These are phyloP conservation scores for Tipula vernalis DNA, from an alignment of 2,888 invertebrate genomes.

Conservation along the genomic window DNA sequence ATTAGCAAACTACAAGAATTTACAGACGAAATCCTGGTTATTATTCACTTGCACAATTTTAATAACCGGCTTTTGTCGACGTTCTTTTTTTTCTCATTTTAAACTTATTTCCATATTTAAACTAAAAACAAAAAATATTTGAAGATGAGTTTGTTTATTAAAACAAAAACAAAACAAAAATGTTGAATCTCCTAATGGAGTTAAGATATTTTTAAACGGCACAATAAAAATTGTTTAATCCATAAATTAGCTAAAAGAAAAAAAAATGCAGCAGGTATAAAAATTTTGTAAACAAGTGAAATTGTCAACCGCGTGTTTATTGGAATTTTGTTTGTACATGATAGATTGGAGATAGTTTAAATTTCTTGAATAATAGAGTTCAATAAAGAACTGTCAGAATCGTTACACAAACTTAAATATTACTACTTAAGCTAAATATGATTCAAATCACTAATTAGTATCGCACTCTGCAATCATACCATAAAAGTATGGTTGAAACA, in stretches of 20 bases:
- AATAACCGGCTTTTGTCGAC: background rate
- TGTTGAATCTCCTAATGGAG: background rate
- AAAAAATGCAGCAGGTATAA: background rate
- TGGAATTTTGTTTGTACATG: too few relatives aligned
- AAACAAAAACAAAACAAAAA: background rate
- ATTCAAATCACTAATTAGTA: too few relatives aligned
- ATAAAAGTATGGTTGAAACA: too few relatives aligned
- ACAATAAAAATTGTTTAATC: background rate
- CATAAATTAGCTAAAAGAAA: background rate
- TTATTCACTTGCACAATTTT: background rate
- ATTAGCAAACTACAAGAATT: background rate
- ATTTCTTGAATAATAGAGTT: too few relatives aligned
- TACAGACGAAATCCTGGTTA: background rate
- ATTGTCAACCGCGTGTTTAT: too few relatives aligned
- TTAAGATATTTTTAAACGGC: background rate
- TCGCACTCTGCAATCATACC: too few relatives aligned
- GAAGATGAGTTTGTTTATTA: background rate
- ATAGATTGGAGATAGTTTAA: too few relatives aligned
- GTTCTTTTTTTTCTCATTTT: background rate
- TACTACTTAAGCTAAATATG: too few relatives aligned
- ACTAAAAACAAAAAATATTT: background rate
- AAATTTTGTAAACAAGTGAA: background rate
- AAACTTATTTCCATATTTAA: background rate
- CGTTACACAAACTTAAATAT: too few relatives aligned
- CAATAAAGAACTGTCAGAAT: too few relatives aligned